Evolutionary conservation across 2,888 invertebrate species (phyloP).

Genomic region (Cryptophagus acutangulus): DNA sequence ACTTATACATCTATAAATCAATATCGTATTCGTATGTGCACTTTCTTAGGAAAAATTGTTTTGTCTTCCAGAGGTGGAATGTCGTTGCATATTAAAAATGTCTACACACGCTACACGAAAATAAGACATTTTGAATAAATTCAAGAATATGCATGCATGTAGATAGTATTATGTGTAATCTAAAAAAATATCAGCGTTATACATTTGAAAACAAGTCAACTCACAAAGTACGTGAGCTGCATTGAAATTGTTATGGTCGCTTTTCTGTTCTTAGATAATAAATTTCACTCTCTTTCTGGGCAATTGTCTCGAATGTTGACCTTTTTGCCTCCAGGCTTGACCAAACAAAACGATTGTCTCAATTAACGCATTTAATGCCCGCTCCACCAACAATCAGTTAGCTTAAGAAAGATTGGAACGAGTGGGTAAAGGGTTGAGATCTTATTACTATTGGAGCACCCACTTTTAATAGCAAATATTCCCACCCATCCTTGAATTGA

Average conservation of each 20-base stretch:
- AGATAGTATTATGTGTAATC: too few species aligned
- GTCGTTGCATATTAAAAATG: background rate
- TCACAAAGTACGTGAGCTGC: conserved; percentile 24
- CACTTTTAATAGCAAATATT: too few species aligned
- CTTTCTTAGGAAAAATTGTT: background rate
- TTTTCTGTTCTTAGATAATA: conserved; percentile 19
- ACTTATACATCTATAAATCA: conserved; percentile 3
- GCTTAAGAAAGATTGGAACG: too few species aligned
- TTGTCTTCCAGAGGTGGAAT: background rate
- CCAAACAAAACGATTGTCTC: conserved; percentile 24
- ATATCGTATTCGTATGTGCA: background rate
- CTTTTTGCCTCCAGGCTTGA: conserved; percentile 21
- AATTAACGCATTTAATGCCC: too few species aligned
- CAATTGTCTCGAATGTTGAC: conserved; percentile 20
- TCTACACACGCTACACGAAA: conserved; percentile 14
- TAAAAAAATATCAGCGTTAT: conserved; percentile 27
- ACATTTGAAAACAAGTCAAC: conserved; percentile 26
- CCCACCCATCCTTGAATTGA: too few species aligned
- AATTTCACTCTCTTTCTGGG: conserved; percentile 19
- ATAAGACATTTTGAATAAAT: conserved; percentile 21
- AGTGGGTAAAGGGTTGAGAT: too few species aligned
- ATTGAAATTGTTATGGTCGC: conserved; percentile 21
- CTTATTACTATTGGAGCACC: too few species aligned
- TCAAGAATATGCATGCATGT: conserved; percentile 23
- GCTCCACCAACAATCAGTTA: too few species aligned